These are phyloP conservation scores for Spermophilus dauricus DNA, from an alignment of 2,113 vertebrate genomes.

Conservation along the genomic window DNA sequence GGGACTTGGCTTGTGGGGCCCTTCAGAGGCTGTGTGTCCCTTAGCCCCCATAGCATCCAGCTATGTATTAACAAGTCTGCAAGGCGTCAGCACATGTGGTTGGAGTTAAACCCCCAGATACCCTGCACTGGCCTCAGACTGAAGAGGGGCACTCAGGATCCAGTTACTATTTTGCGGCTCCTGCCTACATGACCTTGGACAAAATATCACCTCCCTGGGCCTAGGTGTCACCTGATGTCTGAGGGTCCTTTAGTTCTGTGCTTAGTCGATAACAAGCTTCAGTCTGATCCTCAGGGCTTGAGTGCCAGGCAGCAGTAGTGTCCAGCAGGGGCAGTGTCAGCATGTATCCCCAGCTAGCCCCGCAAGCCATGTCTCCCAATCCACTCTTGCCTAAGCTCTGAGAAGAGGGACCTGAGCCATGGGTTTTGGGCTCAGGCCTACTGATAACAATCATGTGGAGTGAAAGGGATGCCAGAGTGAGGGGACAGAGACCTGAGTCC, in stretches of 20 bases:
- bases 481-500: background rate
- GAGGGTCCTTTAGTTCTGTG: background rate
- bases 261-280: background rate
- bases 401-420: background rate
- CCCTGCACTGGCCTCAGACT: background rate
- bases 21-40: background rate
- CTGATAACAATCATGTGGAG: background rate
- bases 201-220: background rate
- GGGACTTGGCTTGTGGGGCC: background rate
- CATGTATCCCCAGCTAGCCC: background rate
- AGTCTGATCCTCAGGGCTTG: background rate
- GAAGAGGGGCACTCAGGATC: background rate
- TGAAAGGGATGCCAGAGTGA: background rate
- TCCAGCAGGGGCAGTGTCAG: background rate
- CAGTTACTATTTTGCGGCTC: background rate
- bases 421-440: background rate
- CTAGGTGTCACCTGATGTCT: background rate
- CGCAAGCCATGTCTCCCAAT: rapidly evolving
- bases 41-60: background rate
- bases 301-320: background rate
- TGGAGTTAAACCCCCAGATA: background rate
- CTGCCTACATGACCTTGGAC: background rate
- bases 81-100: too few relatives aligned
- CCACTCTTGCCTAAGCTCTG: background rate
- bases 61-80: background rate